Percentiles rank a stretch among this genome's conserved stretches.
Evolutionary conservation across 2,113 vertebrate species (phyloP).

Genomic region (Bubo scandiacus): DNA sequence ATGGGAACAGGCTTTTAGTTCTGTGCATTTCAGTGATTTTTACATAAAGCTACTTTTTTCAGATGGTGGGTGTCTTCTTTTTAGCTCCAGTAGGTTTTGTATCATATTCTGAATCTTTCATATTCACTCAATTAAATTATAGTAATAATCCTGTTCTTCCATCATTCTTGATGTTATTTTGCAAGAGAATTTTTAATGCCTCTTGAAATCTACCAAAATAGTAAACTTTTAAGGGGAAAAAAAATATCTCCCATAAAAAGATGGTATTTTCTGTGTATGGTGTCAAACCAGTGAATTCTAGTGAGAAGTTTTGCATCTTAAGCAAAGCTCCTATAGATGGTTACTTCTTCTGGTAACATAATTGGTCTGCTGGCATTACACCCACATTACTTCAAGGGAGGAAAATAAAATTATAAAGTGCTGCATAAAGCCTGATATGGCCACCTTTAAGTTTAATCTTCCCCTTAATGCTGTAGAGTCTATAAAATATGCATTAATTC

Average conservation of each 20-base stretch:
- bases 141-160: background rate
- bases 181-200: background rate
- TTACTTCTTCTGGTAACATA: conserved; percentile 41
- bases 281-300: background rate
- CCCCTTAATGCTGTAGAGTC: conserved; percentile 62
- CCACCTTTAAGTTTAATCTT: conserved; percentile 76
- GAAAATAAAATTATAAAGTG: conserved; percentile 73
- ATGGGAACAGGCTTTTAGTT: background rate
- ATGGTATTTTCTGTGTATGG: background rate
- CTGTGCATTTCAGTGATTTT: background rate
- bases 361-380: conserved; percentile 69
- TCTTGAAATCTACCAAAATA: background rate
- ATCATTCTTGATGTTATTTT: background rate
- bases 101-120: background rate
- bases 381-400: conserved; percentile 34
- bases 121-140: background rate
- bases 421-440: conserved; percentile 65
- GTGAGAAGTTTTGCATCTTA: conserved; percentile 20
- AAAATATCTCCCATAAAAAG: background rate
- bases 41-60: background rate
- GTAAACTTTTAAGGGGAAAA: background rate
- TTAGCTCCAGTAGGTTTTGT: background rate
- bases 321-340: conserved; percentile 12
- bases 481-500: conserved; percentile 78
- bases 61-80: background rate